These are phyloP conservation scores for Anolis carolinensis DNA, from an alignment of 2,113 vertebrate genomes.

Conservation along the genomic window DNA sequence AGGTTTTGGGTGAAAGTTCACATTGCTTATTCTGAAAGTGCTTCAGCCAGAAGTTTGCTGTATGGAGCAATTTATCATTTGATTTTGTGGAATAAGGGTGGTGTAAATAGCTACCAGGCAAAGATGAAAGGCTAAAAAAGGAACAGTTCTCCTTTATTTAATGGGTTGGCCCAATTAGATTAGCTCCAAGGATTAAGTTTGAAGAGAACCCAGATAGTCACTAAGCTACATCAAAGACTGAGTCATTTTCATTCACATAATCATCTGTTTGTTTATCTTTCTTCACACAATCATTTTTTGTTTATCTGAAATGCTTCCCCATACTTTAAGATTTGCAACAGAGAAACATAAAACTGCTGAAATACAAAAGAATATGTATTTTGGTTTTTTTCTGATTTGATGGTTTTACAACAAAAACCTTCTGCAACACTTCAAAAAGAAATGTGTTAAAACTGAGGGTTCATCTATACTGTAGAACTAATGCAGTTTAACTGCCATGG, in stretches of 20 bases:
- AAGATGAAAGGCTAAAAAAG: background rate
- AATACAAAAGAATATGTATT: no score
- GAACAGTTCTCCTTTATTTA: background rate
- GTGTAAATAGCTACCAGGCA: background rate
- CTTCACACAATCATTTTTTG: background rate
- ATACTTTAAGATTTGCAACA: no score
- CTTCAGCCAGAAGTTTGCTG: constrained; percentile 4
- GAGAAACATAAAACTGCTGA: no score
- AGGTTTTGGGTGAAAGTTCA: constrained; percentile 5
- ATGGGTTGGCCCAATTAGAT: background rate
- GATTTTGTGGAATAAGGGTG: background rate
- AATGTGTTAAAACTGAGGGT: no score
- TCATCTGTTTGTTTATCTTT: no score
- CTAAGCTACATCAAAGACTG: background rate
- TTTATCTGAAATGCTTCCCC: no score
- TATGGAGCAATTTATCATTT: constrained; percentile 17
- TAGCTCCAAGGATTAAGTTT: background rate
- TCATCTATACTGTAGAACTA: no score
- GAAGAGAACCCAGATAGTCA: background rate
- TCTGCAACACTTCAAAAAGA: no score
- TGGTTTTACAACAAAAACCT: no score
- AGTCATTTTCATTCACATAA: background rate
- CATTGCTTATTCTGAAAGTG: constrained; percentile 18
- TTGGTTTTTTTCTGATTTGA: no score
- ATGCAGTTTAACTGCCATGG: no score